A percentile compares a stretch with the other conserved stretches of the same genome.
phyloP scores from a whole-genome alignment of 2,113 vertebrate genomes.

The Tachysurus fulvidraco region DNA sequence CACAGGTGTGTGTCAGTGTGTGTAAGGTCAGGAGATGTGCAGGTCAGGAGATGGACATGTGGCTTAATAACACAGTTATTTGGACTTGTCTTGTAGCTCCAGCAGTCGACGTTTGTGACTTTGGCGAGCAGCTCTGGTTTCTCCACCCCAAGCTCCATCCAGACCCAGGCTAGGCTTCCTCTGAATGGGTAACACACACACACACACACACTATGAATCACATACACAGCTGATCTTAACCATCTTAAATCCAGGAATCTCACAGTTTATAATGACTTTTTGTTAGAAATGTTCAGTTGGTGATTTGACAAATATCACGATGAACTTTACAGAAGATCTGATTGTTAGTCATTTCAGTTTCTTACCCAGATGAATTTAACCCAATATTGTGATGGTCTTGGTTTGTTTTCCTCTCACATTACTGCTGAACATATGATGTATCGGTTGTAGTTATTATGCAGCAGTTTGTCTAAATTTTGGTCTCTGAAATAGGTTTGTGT shows the following conservation, averaged over 20 bases:
- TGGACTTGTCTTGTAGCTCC: conserved; percentile 74
- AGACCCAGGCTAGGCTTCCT: conserved; percentile 89
- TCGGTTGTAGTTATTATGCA: no score
- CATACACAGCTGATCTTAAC: neutral
- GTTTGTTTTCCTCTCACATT: neutral
- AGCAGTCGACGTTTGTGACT: conserved; percentile 88
- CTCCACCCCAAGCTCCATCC: conserved; percentile 77
- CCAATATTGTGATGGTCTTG: neutral
- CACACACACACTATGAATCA: neutral
- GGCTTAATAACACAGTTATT: neutral
- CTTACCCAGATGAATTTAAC: no score
- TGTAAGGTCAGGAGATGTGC: neutral
- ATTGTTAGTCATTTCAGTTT: no score
- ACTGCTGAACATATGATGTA: no score
- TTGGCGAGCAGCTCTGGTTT: conserved; percentile 89
- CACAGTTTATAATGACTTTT: no score
- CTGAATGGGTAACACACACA: conserved; percentile 86
- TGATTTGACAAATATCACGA: no score
- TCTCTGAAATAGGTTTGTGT: neutral
- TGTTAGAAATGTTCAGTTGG: no score
- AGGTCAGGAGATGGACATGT: neutral
- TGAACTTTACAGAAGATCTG: no score
- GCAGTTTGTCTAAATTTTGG: neutral
- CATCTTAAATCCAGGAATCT: no score
- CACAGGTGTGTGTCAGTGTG: conserved; percentile 77